Evolutionary conservation across 2,797 vertebrate species (phyloP).

Genomic region (Aselliscus stoliczkanus): DNA sequence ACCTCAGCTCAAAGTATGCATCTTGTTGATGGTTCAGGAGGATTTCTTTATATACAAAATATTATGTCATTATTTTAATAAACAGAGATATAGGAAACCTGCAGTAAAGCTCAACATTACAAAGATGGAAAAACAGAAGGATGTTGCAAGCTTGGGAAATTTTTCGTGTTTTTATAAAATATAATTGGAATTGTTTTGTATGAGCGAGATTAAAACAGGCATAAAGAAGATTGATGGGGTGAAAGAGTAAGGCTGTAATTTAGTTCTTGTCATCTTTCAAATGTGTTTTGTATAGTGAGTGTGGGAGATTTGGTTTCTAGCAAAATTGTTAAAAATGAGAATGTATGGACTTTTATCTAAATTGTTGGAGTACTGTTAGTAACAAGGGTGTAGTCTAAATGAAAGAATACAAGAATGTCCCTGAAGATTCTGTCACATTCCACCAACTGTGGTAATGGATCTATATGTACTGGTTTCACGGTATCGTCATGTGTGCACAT

Average conservation of each 20-base stretch:
- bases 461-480: background rate
- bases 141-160: conserved; percentile 14
- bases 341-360: background rate
- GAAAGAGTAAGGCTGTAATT: conserved; percentile 46
- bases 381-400: background rate
- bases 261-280: conserved; percentile 33
- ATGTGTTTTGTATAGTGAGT: background rate
- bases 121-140: background rate
- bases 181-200: conserved; percentile 33
- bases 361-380: background rate
- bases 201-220: conserved; percentile 19
- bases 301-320: background rate
- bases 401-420: background rate
- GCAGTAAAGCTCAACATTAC: background rate
- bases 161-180: conserved; percentile 19
- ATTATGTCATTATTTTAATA: conserved; percentile 3
- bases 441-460: background rate
- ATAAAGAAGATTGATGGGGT: conserved; percentile 19
- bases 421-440: background rate
- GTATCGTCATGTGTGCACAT: background rate
- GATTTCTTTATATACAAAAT: background rate
- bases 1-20: background rate
- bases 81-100: background rate
- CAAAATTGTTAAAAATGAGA: conserved; percentile 28
- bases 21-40: background rate